Conservation (phyloP, 2,113 vertebrate genomes). For the Erinaceus europaeus region DNA sequence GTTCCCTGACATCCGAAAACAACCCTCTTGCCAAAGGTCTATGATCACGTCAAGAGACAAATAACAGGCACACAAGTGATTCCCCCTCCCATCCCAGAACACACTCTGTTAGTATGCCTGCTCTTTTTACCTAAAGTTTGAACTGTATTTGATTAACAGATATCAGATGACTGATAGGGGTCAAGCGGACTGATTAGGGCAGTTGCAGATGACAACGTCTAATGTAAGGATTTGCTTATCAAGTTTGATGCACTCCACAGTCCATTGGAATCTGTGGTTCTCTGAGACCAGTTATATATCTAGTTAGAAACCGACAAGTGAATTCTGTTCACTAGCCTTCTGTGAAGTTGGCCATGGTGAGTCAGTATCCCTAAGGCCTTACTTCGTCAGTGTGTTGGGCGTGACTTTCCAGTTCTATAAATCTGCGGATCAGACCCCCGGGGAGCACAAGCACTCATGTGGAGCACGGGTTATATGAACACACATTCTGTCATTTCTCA, state of each 20-base stretch:
- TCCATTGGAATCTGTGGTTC: not conserved
- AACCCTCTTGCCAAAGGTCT: conserved; percentile 14
- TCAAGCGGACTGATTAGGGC: not conserved
- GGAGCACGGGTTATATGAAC: not conserved
- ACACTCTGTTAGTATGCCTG: not conserved
- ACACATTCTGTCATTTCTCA: not conserved
- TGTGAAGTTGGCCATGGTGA: not conserved
- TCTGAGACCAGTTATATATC: not conserved
- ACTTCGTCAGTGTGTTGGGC: not conserved
- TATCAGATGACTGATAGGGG: not conserved
- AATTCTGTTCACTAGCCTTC: not conserved
- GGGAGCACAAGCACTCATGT: not conserved
- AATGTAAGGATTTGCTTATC: not conserved
- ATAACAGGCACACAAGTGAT: no score
- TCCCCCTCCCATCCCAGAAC: no score
- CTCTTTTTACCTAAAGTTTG: not conserved
- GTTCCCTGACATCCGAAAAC: conserved; percentile 27
- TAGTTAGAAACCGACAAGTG: not conserved
- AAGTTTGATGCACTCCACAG: not conserved
- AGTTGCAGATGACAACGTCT: not conserved
- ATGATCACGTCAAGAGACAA: no score
- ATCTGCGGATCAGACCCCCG: not conserved
- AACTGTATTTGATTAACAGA: not conserved
- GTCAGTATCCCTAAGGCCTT: not conserved
- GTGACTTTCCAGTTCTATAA: not conserved